These are phyloP conservation scores for Sussaba pulchella DNA, from an alignment of 2,888 invertebrate genomes.

Conservation along the genomic window DNA sequence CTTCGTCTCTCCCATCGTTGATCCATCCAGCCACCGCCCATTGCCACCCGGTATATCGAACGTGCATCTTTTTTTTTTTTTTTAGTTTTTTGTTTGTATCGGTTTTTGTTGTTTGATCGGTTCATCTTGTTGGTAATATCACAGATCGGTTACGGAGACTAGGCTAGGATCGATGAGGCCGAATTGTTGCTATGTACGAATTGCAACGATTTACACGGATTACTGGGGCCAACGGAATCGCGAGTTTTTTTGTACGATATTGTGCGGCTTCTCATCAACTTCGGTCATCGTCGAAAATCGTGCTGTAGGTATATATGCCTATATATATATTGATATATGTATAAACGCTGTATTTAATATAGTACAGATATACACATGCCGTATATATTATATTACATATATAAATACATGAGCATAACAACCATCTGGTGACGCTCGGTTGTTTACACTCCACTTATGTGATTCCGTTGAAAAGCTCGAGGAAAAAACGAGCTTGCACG, in stretches of 20 bases:
- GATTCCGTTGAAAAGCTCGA: neutral
- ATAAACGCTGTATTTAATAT: too few species aligned
- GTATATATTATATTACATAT: too few species aligned
- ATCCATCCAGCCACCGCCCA: too few species aligned
- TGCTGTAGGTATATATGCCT: neutral
- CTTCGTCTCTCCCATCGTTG: too few species aligned
- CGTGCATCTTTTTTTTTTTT: neutral
- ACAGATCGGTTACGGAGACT: too few species aligned
- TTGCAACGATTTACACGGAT: conserved; percentile 7
- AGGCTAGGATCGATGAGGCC: too few species aligned
- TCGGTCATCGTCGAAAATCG: neutral
- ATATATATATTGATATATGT: too few species aligned
- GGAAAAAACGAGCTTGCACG: too few species aligned
- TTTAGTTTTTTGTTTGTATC: neutral
- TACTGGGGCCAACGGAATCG: neutral
- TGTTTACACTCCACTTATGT: conserved; percentile 16
- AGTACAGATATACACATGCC: too few species aligned
- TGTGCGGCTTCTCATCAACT: neutral
- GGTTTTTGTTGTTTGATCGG: neutral
- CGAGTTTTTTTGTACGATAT: neutral
- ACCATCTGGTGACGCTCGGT: conserved; percentile 10
- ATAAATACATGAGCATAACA: too few species aligned
- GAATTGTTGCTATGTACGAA: neutral
- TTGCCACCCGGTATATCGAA: too few species aligned
- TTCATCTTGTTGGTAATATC: neutral